Conservation (phyloP, 2,888 invertebrate species). For the Agelastica alni region DNA sequence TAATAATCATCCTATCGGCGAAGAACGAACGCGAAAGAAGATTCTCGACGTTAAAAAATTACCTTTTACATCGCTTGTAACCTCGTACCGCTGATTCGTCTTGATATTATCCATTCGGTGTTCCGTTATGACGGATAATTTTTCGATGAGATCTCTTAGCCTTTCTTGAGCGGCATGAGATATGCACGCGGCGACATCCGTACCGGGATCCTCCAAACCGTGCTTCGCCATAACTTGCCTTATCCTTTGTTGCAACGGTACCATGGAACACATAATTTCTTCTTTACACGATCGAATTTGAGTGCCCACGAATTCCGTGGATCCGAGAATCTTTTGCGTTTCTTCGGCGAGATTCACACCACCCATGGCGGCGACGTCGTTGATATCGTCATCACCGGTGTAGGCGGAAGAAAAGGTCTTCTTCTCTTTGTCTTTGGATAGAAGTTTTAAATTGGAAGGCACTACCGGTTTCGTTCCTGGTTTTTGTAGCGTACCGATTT, state of each 20-base stretch:
- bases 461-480: constrained; percentile 58
- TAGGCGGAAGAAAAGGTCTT: constrained; percentile 61
- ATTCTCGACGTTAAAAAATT: constrained; percentile 53
- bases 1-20: too few species aligned
- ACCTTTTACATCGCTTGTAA: constrained; percentile 59
- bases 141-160: constrained; percentile 87
- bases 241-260: constrained; percentile 75
- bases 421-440: constrained; percentile 75
- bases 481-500: constrained; percentile 35
- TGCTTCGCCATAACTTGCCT: constrained; percentile 74
- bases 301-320: constrained; percentile 76
- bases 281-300: constrained; percentile 89
- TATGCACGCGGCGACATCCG: constrained; percentile 87
- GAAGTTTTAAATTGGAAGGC: constrained; percentile 62
- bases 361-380: constrained; percentile 99
- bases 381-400: constrained; percentile 85
- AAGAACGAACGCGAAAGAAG: too few species aligned
- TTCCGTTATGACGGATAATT: constrained; percentile 89
- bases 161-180: constrained; percentile 95
- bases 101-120: constrained; percentile 93
- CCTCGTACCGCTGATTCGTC: constrained; percentile 87
- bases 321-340: constrained; percentile 89
- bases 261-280: constrained; percentile 81
- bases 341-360: constrained; percentile 97
- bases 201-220: constrained; percentile 79